Conservation (phyloP, 2,113 vertebrate genomes). For the Sapayoa aenigma region DNA sequence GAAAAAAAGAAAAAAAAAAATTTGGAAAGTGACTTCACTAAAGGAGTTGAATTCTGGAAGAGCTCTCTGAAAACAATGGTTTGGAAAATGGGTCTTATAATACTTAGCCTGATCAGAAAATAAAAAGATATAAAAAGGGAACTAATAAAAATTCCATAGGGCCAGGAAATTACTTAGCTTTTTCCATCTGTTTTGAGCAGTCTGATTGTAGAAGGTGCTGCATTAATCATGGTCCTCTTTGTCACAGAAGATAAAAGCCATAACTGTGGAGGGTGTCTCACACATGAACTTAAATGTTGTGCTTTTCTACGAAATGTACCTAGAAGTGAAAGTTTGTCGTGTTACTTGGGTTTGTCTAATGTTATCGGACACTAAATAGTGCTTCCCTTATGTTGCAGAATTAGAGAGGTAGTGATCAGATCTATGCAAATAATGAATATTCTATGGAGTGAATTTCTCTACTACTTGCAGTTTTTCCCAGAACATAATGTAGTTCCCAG, state of each 20-base stretch:
- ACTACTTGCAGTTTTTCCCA: not conserved
- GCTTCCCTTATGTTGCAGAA: not conserved
- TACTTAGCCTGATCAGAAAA: not conserved
- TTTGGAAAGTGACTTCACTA: not conserved
- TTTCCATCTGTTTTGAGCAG: not conserved
- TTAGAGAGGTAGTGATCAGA: not conserved
- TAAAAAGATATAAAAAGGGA: not conserved
- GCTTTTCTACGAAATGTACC: not conserved
- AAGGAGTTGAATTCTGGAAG: not conserved
- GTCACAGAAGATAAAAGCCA: not conserved
- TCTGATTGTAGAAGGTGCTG: not conserved
- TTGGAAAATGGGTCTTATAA: not conserved
- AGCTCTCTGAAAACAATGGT: not conserved
- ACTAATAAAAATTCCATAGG: not conserved
- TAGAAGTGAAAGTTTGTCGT: not conserved
- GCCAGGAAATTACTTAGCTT: not conserved
- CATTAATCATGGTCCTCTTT: not conserved
- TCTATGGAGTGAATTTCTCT: not conserved
- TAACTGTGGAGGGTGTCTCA: not conserved
- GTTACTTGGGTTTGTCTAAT: not conserved
- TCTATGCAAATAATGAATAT: slow-evolving; percentile 29
- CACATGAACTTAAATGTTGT: fast-evolving
- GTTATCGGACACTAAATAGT: not conserved
- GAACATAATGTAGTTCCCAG: not conserved
- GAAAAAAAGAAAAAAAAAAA: not conserved